These are phyloP conservation scores for Halictus rubicundus DNA, from an alignment of 1,140 invertebrate genomes.

Conservation along the genomic window DNA sequence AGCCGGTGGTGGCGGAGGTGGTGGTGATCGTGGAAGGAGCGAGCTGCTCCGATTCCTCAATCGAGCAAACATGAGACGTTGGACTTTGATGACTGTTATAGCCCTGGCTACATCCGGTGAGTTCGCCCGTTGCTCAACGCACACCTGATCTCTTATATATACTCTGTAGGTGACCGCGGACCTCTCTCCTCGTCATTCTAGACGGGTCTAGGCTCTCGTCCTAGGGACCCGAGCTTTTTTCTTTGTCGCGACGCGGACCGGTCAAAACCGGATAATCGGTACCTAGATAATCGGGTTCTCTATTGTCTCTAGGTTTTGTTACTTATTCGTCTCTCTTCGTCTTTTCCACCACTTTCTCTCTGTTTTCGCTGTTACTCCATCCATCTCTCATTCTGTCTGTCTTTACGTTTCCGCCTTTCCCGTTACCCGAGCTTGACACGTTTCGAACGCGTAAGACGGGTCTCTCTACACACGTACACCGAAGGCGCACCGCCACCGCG, in stretches of 20 bases:
- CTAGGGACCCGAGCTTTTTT: constrained; percentile 19
- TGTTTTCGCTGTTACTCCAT: background rate
- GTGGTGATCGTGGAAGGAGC: constrained; percentile 55
- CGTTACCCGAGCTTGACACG: background rate
- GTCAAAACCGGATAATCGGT: constrained; percentile 18
- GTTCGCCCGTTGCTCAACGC: constrained; percentile 44
- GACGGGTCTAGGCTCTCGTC: constrained; percentile 25
- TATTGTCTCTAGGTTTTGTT: constrained; percentile 1
- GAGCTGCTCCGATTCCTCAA: constrained; percentile 47
- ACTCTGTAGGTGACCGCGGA: background rate
- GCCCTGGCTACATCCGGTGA: constrained; percentile 79
- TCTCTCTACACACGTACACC: background rate
- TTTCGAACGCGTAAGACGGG: background rate
- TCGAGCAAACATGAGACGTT: constrained; percentile 77
- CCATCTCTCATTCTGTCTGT: constrained; percentile 9
- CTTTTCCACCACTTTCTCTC: background rate
- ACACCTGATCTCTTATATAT: background rate
- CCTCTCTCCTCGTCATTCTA: no score
- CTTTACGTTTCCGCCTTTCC: background rate
- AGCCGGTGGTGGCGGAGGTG: constrained; percentile 54
- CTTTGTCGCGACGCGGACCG: constrained; percentile 36
- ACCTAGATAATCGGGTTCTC: background rate
- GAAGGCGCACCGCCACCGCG: no score
- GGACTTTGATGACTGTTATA: constrained; percentile 79
- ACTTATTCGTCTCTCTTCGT: background rate